A percentile compares a stretch with the other conserved stretches of the same genome.
Conservation (phyloP, 2,888 invertebrate species). For the Lycocerus yunnanus region DNA sequence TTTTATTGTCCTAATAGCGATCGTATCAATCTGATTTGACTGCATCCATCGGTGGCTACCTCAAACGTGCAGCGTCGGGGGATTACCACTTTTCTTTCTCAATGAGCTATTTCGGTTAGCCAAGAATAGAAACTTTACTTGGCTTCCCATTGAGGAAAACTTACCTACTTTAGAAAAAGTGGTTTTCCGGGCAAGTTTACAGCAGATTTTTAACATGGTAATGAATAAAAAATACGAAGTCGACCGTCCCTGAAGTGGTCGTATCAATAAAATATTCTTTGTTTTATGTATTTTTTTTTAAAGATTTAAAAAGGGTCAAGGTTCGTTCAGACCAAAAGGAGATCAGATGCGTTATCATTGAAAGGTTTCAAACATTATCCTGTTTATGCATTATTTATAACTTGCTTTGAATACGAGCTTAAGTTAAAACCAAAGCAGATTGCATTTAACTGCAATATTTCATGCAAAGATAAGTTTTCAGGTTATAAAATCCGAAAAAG, state of each 20-base stretch:
- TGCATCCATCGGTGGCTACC: background rate
- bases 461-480: background rate
- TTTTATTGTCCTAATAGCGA: background rate
- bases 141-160: background rate
- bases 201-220: background rate
- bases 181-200: background rate
- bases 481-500: background rate
- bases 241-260: background rate
- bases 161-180: background rate
- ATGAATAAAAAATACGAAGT: background rate
- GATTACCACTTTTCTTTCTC: background rate
- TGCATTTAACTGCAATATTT: constrained; percentile 19
- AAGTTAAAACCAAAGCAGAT: constrained; percentile 18
- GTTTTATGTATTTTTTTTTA: background rate
- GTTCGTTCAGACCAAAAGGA: background rate
- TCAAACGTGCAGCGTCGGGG: background rate
- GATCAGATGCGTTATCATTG: constrained; percentile 9
- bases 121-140: background rate
- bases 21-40: background rate
- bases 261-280: background rate
- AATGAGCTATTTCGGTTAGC: too few species aligned
- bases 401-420: constrained; percentile 11
- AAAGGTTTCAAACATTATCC: constrained; percentile 5
- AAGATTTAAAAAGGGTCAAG: background rate
- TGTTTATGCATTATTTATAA: constrained; percentile 11